Evolutionary conservation across 2,888 invertebrate genomes (phyloP).

Genomic region (Corythucha ciliata): DNA sequence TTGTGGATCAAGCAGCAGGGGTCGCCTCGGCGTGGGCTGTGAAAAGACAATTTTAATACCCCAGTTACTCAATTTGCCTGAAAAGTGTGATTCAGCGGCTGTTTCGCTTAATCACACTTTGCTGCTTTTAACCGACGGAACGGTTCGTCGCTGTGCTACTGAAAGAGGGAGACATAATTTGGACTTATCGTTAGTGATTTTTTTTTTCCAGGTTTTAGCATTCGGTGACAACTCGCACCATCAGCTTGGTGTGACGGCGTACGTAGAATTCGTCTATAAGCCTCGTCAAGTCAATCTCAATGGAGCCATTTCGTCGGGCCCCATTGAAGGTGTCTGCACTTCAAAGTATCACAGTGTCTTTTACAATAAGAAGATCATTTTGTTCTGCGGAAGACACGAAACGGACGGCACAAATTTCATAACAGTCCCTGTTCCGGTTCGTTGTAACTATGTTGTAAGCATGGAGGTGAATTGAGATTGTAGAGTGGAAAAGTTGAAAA

Average conservation of each 20-base stretch:
- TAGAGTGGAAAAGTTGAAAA: no score
- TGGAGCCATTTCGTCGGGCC: not conserved
- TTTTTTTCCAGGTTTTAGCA: conserved; percentile 48
- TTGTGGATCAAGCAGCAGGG: conserved; percentile 73
- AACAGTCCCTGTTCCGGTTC: conserved; percentile 33
- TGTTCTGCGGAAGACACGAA: conserved; percentile 78
- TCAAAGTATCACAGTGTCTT: conserved; percentile 60
- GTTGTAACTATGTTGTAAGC: no score
- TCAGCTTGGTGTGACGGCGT: conserved; percentile 52
- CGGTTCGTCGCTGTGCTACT: no score
- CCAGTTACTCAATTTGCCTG: conserved; percentile 40
- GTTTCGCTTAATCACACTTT: conserved; percentile 59
- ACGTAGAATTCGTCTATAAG: conserved; percentile 7
- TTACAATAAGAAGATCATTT: conserved; percentile 40
- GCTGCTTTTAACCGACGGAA: conserved; percentile 53
- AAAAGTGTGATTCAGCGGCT: conserved; percentile 47
- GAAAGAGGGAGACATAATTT: no score
- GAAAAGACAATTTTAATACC: conserved; percentile 52
- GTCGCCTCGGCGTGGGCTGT: conserved; percentile 59
- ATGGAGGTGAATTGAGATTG: no score
- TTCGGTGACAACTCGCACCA: conserved; percentile 56
- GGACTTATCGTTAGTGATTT: no score
- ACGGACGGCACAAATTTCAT: conserved; percentile 38
- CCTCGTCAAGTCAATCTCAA: conserved; percentile 18
- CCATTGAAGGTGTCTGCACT: conserved; percentile 51